Evolutionary conservation across 2,797 vertebrate species (phyloP).

Genomic region (Notolepis coatsorum): DNA sequence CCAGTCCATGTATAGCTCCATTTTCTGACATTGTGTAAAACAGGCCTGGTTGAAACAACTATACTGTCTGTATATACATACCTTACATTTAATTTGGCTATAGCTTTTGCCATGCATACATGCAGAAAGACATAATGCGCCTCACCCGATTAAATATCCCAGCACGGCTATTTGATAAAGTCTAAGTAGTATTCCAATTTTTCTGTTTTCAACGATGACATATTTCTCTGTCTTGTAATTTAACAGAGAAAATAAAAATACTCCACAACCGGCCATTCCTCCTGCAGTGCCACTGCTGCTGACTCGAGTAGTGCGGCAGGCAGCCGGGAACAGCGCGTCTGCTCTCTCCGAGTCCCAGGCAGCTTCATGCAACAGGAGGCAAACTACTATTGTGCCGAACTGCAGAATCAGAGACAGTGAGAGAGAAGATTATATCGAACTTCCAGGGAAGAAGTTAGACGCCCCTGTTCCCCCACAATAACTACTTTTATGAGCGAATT

Average conservation of each 20-base stretch:
- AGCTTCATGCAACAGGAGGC: too few relatives aligned
- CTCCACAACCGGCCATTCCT: constrained; percentile 80
- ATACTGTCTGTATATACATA: too few relatives aligned
- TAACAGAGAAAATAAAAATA: constrained; percentile 84
- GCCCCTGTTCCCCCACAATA: too few relatives aligned
- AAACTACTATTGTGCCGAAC: too few relatives aligned
- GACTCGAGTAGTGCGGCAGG: background rate
- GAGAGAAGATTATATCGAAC: too few relatives aligned
- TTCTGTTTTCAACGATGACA: constrained; percentile 94
- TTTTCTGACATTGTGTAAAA: too few relatives aligned
- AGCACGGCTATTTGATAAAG: constrained; percentile 91
- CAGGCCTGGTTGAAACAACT: too few relatives aligned
- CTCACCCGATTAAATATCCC: constrained; percentile 87
- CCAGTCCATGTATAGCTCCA: too few relatives aligned
- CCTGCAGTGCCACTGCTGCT: constrained; percentile 13
- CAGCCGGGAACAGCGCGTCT: background rate
- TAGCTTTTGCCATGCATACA: background rate
- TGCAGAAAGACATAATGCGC: constrained; percentile 17
- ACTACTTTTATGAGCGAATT: too few relatives aligned
- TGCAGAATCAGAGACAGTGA: too few relatives aligned
- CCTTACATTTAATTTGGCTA: background rate
- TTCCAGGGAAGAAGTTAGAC: too few relatives aligned
- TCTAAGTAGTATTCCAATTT: constrained; percentile 91
- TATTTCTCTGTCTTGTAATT: constrained; percentile 97
- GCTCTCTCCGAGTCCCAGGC: too few relatives aligned